Evolutionary conservation across 2,113 vertebrate genomes (phyloP), one percentile per base, ranked within the genome.

Genomic region (Columba janthina): DNA sequence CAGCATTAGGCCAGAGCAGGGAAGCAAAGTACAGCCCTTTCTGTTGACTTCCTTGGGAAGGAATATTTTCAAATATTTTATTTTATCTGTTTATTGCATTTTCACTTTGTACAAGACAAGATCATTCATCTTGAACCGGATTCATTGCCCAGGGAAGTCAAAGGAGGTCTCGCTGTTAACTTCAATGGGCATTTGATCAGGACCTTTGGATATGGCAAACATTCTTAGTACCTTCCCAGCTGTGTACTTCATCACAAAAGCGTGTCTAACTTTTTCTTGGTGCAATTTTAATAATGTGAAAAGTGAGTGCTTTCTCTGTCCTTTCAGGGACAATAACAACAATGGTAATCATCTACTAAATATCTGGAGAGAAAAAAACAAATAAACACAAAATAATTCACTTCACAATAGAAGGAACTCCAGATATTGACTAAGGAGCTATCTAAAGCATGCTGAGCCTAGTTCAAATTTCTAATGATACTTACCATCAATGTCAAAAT

Each of bases 1-100:
- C 56, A 81, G 66, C 64, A 57, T 20, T 20, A 89, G 77, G 69
- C 87, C 96, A 86, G 72, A 89, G 91, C 84, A 94, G 60, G 72
- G 69, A 61, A 86, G 61, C 53, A 87, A 60, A 86, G 73, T 84
- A 40, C 29, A 84, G 12, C 40, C 51, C 65, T 71, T 94, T 53
- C 74, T 54, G 4, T 67, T 88, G 87, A 74, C 85, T 88, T 87
- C 93, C 88, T 5, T 57, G 88, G 91, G 88, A 93, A 46, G 18
- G 18, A 46, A 46, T 22, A 9, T 88, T 85, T 76, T 22, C n/a
- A 65, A 53, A 25, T 21, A n/a, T 10, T 85, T 76, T 29, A 3
- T 67, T 60, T 92, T 56, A 28, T 64, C 42, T 69, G 10, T 46
- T 74, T 38, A 24, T 24, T 81, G 79, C 16, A 18, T 56, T 94